Evolutionary conservation across 2,888 invertebrate genomes (phyloP).

Genomic region (Kryphioiulus occultus): DNA sequence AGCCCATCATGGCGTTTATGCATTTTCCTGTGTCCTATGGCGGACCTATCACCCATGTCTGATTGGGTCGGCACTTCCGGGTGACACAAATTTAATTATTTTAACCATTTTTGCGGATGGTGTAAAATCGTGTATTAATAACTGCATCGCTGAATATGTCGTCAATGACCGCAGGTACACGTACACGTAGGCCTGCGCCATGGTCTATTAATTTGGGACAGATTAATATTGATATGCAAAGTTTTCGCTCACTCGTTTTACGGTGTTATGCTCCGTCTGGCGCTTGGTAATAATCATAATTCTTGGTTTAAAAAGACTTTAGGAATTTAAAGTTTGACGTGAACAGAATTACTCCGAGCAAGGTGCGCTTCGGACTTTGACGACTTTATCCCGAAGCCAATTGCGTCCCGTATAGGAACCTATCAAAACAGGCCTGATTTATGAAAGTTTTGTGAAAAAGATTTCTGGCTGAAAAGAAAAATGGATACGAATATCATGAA

Average conservation of each 20-base stretch:
- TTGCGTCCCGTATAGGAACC: neutral
- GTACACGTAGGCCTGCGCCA: no score
- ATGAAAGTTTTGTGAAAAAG: neutral
- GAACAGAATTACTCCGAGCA: no score
- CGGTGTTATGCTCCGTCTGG: neutral
- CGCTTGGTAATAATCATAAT: neutral
- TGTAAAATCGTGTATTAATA: neutral
- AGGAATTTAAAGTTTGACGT: no score
- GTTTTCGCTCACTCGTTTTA: neutral
- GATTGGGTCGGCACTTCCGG: neutral
- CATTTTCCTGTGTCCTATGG: neutral
- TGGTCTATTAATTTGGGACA: neutral
- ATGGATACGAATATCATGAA: neutral
- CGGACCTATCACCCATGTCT: neutral
- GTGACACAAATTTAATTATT: neutral
- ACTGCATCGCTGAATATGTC: neutral
- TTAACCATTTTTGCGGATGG: neutral
- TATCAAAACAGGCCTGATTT: constrained; percentile 32
- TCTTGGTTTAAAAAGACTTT: no score
- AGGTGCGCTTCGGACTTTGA: neutral
- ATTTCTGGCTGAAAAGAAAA: neutral
- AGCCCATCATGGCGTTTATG: neutral
- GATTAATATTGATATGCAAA: constrained; percentile 21
- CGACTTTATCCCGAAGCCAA: neutral
- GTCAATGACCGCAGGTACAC: neutral